Conservation (phyloP, 1,140 invertebrate genomes). For the Catajapyx aquilonaris region DNA sequence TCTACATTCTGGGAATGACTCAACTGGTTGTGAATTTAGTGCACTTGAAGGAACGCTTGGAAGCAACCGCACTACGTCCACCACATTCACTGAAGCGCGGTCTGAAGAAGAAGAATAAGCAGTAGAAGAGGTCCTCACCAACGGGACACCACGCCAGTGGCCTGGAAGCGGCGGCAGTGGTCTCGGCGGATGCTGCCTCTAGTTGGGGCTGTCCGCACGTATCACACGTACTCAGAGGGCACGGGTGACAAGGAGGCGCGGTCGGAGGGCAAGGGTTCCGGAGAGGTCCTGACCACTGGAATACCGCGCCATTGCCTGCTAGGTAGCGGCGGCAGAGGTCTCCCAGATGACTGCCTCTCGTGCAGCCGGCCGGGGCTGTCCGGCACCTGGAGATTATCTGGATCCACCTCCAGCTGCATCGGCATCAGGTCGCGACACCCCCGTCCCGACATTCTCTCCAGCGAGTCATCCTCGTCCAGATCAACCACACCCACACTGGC, state of each 20-base stretch:
- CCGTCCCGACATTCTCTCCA: background rate
- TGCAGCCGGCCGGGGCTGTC: slow-evolving; percentile 2
- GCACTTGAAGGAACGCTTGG: too few relatives aligned
- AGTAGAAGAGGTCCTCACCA: too few relatives aligned
- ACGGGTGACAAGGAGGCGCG: slow-evolving; percentile 1
- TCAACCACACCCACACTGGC: slow-evolving; percentile 5
- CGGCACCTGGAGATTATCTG: slow-evolving; percentile 8
- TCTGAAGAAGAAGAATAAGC: too few relatives aligned
- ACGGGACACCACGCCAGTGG: too few relatives aligned
- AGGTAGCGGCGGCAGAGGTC: slow-evolving; percentile 13
- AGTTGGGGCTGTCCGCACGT: background rate
- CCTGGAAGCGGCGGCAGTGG: too few relatives aligned
- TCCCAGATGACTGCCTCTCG: background rate
- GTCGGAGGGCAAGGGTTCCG: background rate
- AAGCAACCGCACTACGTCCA: too few relatives aligned
- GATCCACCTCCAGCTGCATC: slow-evolving; percentile 7
- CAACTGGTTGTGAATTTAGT: too few relatives aligned
- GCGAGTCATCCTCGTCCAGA: slow-evolving; percentile 4
- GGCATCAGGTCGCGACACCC: slow-evolving; percentile 8
- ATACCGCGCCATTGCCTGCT: slow-evolving; percentile 11
- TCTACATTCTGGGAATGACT: too few relatives aligned
- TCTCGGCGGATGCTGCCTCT: too few relatives aligned
- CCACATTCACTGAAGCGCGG: too few relatives aligned
- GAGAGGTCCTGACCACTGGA: slow-evolving; percentile 5
- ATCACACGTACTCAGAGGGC: slow-evolving; percentile 8